phyloP scores from a whole-genome alignment of 1,140 invertebrate genomes.

The Bombus pyrosoma region DNA sequence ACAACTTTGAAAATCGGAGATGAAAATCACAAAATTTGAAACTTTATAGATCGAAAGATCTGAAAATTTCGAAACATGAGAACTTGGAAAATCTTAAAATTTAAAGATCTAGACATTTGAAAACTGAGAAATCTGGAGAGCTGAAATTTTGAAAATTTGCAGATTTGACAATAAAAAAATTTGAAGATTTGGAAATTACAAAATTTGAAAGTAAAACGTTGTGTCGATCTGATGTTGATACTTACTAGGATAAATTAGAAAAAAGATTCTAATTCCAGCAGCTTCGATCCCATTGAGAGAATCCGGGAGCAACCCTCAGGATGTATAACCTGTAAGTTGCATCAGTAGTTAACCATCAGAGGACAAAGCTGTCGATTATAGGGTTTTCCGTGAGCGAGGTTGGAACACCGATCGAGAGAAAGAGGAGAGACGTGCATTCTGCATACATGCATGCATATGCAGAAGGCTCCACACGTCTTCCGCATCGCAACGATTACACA shows the following conservation, averaged over 20 bases:
- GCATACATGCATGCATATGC: background rate
- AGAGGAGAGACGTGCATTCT: background rate
- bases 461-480: constrained; percentile 43
- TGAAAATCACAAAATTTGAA: background rate
- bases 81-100: background rate
- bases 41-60: background rate
- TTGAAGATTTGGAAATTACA: background rate
- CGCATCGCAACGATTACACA: constrained; percentile 63
- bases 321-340: background rate
- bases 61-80: no score
- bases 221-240: background rate
- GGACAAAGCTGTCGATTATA: background rate
- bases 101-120: background rate
- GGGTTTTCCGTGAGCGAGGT: background rate
- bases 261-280: background rate
- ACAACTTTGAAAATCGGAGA: background rate
- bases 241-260: background rate
- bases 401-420: background rate
- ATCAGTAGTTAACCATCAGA: background rate
- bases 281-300: background rate
- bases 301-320: background rate
- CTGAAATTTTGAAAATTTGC: no score
- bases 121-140: no score
- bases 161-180: no score
- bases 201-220: background rate